These are phyloP conservation scores for Wiebesia pumilae DNA, from an alignment of 1,140 invertebrate species.

Conservation along the genomic window DNA sequence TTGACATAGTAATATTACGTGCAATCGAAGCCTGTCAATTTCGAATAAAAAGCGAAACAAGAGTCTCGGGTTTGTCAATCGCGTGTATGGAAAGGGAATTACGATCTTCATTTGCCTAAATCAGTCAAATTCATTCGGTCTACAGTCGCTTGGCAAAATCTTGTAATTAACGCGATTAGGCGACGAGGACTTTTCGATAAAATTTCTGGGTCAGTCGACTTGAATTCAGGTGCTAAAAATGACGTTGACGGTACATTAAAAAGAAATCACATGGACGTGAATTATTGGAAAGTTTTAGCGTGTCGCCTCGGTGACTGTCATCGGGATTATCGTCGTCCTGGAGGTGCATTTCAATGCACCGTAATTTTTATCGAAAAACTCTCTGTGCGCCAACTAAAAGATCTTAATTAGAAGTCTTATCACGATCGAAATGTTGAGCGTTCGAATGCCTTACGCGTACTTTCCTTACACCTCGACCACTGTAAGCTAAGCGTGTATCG, in stretches of 20 bases:
- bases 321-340: background rate
- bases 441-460: background rate
- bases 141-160: background rate
- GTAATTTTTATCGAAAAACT: background rate
- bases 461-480: background rate
- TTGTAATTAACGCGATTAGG: background rate
- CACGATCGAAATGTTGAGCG: background rate
- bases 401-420: constrained; percentile 12
- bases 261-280: background rate
- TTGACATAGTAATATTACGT: too few species aligned
- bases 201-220: background rate
- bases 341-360: background rate
- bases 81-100: too few species aligned
- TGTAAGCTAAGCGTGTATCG: background rate
- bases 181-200: background rate
- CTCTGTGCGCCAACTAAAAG: background rate
- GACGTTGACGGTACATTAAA: background rate
- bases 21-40: too few species aligned
- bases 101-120: too few species aligned
- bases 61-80: too few species aligned
- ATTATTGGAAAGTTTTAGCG: background rate
- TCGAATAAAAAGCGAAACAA: too few species aligned
- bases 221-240: background rate
- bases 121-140: rapidly evolving
- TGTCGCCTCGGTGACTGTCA: background rate